Evolutionary conservation across 2,888 invertebrate genomes (phyloP), one percentile per base, ranked within the genome.

Genomic region (Tethea ocularis): DNA sequence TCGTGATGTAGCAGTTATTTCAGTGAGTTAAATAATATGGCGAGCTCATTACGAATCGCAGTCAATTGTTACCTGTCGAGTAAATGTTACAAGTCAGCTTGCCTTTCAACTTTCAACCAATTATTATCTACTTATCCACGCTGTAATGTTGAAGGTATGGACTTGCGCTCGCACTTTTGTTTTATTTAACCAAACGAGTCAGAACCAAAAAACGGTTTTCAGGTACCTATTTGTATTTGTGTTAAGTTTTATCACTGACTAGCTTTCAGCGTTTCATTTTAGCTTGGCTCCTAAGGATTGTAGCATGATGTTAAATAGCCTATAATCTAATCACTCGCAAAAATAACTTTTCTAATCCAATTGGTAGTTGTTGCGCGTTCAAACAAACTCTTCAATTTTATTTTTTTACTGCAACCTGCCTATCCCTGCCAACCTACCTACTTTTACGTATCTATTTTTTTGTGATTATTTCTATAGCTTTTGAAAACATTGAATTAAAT

Each of bases 1-100:
- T 71, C 73, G 74, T 70, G 72, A 72, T 68, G 71, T 61, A 52
- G 63, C 68, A 73, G 72, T 72, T 66, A 73, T 46, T 46, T 46
- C 46, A 46, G 46, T 46, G 46, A 46, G 2, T 20, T 46, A 20
- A 46, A 41, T 10, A 46, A 20, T 20, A 46, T 46, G 17, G 46
- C 46, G 66, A 61, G 71, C 63, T 60, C 62, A 66, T 65, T 73
- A 72, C 73, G 73, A 69, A 46, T 20, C 46, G n/a, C 46, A 54
- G 22, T 54, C 29, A 22, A 54, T 54, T 36, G 29, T 54, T 36
- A 29, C 20, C 54, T 29, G 29, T 33, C 33, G 33, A 54, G 20
- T 33, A 54, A 33, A 54, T 36, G 36, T 54, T 54, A 54, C 54
- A 22, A 54, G 36, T 33, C 54, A 26, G 54, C 54, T 15, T 26